A percentile compares a stretch with the other conserved stretches of the same genome.
Conservation (phyloP, 2,888 invertebrate genomes). For the Caenorhabditis wallacei region DNA sequence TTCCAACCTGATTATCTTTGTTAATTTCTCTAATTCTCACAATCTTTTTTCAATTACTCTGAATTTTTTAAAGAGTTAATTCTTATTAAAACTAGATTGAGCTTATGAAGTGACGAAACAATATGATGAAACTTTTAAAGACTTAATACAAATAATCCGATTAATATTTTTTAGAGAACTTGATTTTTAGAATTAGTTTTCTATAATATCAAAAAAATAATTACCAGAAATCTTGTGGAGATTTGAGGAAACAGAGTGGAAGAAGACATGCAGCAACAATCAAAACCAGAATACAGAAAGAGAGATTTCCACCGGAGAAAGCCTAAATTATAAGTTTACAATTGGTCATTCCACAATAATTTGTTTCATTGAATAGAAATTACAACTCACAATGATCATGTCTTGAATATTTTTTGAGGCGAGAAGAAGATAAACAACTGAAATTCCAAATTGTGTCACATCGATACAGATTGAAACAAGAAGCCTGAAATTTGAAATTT, state of each 20-base stretch:
- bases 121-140: constrained; percentile 53
- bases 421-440: constrained; percentile 79
- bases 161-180: constrained; percentile 9
- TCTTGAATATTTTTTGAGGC: constrained; percentile 82
- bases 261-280: constrained; percentile 78
- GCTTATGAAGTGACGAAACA: constrained; percentile 44
- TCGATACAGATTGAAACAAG: constrained; percentile 78
- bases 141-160: constrained; percentile 33
- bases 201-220: constrained; percentile 15
- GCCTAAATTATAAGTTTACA: constrained; percentile 59
- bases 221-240: constrained; percentile 82
- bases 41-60: neutral
- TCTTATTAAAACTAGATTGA: constrained; percentile 16
- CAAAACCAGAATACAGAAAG: constrained; percentile 79
- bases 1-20: constrained; percentile 24
- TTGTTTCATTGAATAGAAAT: neutral
- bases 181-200: neutral
- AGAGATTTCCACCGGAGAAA: constrained; percentile 68
- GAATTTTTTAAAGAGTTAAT: neutral
- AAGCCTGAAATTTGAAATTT: constrained; percentile 65
- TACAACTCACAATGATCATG: constrained; percentile 72
- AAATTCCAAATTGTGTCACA: constrained; percentile 80
- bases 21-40: constrained; percentile 15
- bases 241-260: constrained; percentile 81
- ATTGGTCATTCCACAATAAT: neutral